Evolutionary conservation across 1,140 invertebrate genomes (phyloP), one percentile per base, ranked within the genome.

Genomic region (Ruditapes philippinarum): DNA sequence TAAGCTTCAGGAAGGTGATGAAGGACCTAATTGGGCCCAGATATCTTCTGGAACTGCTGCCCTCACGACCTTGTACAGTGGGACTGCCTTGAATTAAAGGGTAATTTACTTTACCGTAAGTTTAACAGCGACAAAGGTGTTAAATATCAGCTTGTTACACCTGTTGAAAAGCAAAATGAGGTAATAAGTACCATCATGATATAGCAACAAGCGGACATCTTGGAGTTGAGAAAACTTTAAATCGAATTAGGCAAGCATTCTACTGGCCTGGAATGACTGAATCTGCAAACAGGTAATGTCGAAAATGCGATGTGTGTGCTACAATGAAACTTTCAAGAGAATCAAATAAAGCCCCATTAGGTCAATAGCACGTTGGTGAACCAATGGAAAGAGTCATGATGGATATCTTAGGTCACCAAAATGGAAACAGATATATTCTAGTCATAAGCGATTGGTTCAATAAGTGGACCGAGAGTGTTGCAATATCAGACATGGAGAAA

Each of bases 321-420:
- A 36, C 65, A 3, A 12, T 12, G 65, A 76, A 76, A 33, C 28
- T 80, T 17, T 80, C 78, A 9, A 78, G 49, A 51, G 74, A 31
- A 19, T 78, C 74, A 5, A 78, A 78, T 45, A 78, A 78, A 28
- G 74, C 74, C 7, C 74, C 74, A 25, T 42, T 49, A 31, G 74
- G 74, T 40, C 25, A n/a, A n/a, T 78, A 51, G 9, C 7, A 40
- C 4, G 74, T 78, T 22, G 74, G 74, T 1, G 74, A 78, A 28
- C 88, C 90, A 7, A 80, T 87, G 88, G 76, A 91, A 78, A 88
- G 81, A 31, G 76, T 92, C 1, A 25, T 40, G n/a, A 87, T 93
- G 28, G 90, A 93, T 57, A 88, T 81, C 2, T 31, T 60, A 25
- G 78, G 51, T 36, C 78, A 51, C 31, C 57, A 22, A 1, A 14